Conservation (phyloP, 1,140 invertebrate species). For the Lineus longissimus region DNA sequence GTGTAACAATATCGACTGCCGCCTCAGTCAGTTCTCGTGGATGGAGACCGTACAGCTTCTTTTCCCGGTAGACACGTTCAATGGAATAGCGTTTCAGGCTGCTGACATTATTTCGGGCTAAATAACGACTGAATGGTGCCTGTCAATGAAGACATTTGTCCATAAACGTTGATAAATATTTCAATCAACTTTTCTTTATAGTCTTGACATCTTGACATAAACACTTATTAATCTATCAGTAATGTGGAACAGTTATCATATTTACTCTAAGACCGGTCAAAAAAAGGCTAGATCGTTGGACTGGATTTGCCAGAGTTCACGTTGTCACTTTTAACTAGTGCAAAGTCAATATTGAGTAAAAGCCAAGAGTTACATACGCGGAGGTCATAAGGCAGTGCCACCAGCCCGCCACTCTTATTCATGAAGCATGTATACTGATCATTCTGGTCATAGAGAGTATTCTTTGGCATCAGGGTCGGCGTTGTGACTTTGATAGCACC, state of each 20-base stretch:
- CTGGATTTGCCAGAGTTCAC: too few species aligned
- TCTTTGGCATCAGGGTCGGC: slow-evolving; percentile 73
- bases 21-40: slow-evolving; percentile 85
- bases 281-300: too few species aligned
- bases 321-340: too few species aligned
- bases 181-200: too few species aligned
- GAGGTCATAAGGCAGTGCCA: slow-evolving; percentile 68
- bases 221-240: neutral
- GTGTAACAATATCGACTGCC: slow-evolving; percentile 87
- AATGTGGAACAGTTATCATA: too few species aligned
- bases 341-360: too few species aligned
- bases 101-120: slow-evolving; percentile 76
- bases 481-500: slow-evolving; percentile 72
- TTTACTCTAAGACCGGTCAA: too few species aligned
- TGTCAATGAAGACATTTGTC: slow-evolving; percentile 13
- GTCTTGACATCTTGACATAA: neutral
- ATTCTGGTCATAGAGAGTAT: slow-evolving; percentile 35
- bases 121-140: slow-evolving; percentile 74
- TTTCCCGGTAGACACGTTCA: slow-evolving; percentile 81
- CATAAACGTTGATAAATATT: too few species aligned
- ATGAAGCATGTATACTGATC: slow-evolving; percentile 69
- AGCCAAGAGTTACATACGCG: slow-evolving; percentile 48
- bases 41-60: slow-evolving; percentile 77
- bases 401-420: slow-evolving; percentile 76
- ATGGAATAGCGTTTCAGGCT: slow-evolving; percentile 78